A percentile compares a stretch with the other conserved stretches of the same genome.
These are phyloP conservation scores for Loxodonta africana DNA, from an alignment of 2,113 vertebrate species.

Conservation along the genomic window DNA sequence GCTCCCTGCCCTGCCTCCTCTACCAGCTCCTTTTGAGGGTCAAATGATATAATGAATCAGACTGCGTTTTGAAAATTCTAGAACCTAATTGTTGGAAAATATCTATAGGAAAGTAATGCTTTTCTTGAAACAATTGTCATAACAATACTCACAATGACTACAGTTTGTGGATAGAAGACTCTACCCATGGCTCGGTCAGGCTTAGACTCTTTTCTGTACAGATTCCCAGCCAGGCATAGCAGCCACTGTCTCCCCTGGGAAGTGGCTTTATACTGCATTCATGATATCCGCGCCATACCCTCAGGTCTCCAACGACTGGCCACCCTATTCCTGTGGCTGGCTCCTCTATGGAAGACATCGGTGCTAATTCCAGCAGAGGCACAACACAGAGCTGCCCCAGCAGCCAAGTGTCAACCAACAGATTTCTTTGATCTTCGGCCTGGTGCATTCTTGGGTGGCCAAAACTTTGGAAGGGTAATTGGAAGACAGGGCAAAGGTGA, in stretches of 20 bases:
- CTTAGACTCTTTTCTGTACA: not conserved
- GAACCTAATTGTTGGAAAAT: not conserved
- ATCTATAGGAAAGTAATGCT: not conserved
- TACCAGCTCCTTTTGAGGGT: not conserved
- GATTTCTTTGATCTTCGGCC: constrained; percentile 81
- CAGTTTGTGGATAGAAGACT: not conserved
- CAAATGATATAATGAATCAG: not conserved
- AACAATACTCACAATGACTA: not conserved
- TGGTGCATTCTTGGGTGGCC: constrained; percentile 78
- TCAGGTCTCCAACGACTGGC: not conserved
- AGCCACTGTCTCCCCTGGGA: not conserved
- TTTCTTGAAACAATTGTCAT: not conserved
- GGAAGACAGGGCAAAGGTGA: constrained; percentile 73
- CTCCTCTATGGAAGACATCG: constrained; percentile 53
- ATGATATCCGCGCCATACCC: not conserved
- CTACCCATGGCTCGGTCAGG: not conserved
- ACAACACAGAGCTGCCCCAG: constrained; percentile 30
- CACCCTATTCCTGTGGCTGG: constrained; percentile 32
- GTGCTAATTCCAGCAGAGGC: constrained; percentile 68
- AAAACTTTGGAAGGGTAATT: constrained; percentile 73
- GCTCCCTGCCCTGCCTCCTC: not conserved
- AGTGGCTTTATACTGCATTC: not conserved
- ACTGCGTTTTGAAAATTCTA: constrained; percentile 39
- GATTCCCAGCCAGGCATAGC: not conserved
- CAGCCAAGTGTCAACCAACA: constrained; percentile 71